Evolutionary conservation across 1,140 invertebrate genomes (phyloP), one percentile per base, ranked within the genome.

Genomic region (Orussus abietinus): DNA sequence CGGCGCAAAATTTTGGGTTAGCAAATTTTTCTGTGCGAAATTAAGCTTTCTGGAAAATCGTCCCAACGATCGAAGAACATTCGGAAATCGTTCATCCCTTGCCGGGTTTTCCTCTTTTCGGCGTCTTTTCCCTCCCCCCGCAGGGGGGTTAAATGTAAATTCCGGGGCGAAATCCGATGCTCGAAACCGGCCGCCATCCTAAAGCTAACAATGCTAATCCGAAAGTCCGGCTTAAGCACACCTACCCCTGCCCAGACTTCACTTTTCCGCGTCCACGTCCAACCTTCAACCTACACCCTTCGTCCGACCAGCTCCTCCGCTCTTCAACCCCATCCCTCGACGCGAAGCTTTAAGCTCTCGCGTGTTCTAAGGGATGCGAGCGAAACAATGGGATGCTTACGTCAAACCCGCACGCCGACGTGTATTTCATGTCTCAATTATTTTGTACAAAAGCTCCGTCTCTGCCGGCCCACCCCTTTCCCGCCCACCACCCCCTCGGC

Each of bases 351-450:
- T 12, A 30, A 25, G 9, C 21, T 33, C 13, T 21, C 25, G 25
- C 21, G 19, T 1, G 11, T 28, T 10, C 28, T 12, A 4, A 7
- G 55, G 59, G 63, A 66, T 55, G 51, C 42, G 30, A 38, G 36
- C 40, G 51, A 68, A 69, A 69, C 64, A 69, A 71, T 69, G 48
- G 62, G 56, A 59, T 54, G 61, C 63, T 65, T 59, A 62, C 51
- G 57, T 63, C 57, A 55, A n/a, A n/a, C n/a, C n/a, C n/a, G n/a
- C n/a, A n/a, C n/a, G n/a, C n/a, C n/a, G n/a, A 53, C 55, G 42
- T 47, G 59, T 58, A 66, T 68, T 69, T 68, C 62, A 68, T 63
- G 66, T 69, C 62, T 69, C 65, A 68, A 69, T 71, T 69, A 71
- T 67, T 69, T 66, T 39, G 29, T 51, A 67, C 65, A 69, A 71